A percentile compares a stretch with the other conserved stretches of the same genome.
These are phyloP conservation scores for Chaetoderma sp. DNA, from an alignment of 2,888 invertebrate genomes.

Conservation along the genomic window DNA sequence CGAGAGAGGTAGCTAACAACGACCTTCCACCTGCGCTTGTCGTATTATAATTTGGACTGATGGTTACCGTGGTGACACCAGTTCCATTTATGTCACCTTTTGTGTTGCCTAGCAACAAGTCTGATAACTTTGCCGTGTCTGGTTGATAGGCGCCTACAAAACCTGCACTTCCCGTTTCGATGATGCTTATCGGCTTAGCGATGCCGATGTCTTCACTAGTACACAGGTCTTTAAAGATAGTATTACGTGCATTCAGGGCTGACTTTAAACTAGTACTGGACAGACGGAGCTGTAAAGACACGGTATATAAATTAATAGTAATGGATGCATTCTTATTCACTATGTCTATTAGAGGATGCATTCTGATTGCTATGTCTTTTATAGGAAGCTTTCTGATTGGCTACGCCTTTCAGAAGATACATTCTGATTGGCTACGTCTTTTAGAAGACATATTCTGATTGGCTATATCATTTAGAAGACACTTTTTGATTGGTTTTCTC, in stretches of 20 bases:
- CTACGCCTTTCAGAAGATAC: no score
- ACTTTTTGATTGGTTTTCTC: no score
- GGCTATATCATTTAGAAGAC: no score
- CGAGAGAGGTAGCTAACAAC: slow-evolving; percentile 49
- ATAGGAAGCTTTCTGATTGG: no score
- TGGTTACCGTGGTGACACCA: slow-evolving; percentile 48
- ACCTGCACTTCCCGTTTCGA: slow-evolving; percentile 43
- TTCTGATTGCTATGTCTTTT: no score
- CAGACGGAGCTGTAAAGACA: slow-evolving; percentile 51
- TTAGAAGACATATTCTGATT: no score
- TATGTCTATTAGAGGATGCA: no score
- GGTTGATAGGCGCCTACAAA: slow-evolving; percentile 63
- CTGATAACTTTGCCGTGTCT: slow-evolving; percentile 39
- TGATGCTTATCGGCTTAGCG: slow-evolving; percentile 40
- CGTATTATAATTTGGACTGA: slow-evolving; percentile 39
- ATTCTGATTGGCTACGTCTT: no score
- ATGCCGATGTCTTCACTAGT: slow-evolving; percentile 34
- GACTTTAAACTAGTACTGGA: slow-evolving; percentile 45
- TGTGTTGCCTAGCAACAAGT: slow-evolving; percentile 45
- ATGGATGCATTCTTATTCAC: background rate
- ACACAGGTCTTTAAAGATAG: slow-evolving; percentile 53
- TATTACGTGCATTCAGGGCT: slow-evolving; percentile 52
- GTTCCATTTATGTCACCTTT: slow-evolving; percentile 53
- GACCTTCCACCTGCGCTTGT: slow-evolving; percentile 43
- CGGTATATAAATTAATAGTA: background rate